Conservation (phyloP, 2,888 invertebrate species). For the Linyphia triangularis region DNA sequence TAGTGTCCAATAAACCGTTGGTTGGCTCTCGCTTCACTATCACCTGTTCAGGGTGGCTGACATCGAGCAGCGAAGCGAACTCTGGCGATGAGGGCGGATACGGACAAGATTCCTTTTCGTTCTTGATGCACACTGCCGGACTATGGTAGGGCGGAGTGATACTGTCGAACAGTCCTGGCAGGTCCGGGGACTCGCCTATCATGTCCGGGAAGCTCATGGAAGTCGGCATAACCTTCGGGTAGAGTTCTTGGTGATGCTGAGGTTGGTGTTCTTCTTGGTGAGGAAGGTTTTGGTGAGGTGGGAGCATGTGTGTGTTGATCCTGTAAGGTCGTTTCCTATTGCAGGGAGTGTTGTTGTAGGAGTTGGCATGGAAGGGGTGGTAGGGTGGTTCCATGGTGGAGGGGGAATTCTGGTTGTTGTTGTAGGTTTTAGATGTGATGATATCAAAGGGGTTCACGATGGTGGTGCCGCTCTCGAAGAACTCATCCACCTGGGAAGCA, state of each 20-base stretch:
- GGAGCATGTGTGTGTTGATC: neutral
- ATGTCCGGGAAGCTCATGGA: conserved; percentile 11
- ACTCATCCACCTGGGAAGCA: conserved; percentile 85
- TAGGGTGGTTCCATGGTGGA: neutral
- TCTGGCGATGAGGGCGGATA: conserved; percentile 28
- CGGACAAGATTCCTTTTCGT: conserved; percentile 31
- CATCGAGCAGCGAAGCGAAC: conserved; percentile 52
- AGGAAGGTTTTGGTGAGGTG: neutral
- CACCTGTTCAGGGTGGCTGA: conserved; percentile 60
- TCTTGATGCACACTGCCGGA: conserved; percentile 51
- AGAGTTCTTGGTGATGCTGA: neutral
- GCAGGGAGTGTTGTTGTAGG: neutral
- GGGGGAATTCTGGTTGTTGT: conserved; percentile 30
- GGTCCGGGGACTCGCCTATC: conserved; percentile 15
- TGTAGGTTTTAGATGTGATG: neutral
- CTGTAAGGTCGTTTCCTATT: neutral
- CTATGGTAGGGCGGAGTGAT: conserved; percentile 63
- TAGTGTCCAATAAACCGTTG: neutral
- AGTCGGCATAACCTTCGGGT: neutral
- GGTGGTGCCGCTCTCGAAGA: conserved; percentile 81
- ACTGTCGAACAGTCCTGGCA: conserved; percentile 51
- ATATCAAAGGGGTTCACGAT: neutral
- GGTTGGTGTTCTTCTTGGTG: neutral
- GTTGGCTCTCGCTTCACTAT: conserved; percentile 54
- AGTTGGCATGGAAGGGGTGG: neutral